A percentile compares a stretch with the other conserved stretches of the same genome.
These are phyloP conservation scores for Camarhynchus parvulus DNA, from an alignment of 2,113 vertebrate species.

Conservation along the genomic window DNA sequence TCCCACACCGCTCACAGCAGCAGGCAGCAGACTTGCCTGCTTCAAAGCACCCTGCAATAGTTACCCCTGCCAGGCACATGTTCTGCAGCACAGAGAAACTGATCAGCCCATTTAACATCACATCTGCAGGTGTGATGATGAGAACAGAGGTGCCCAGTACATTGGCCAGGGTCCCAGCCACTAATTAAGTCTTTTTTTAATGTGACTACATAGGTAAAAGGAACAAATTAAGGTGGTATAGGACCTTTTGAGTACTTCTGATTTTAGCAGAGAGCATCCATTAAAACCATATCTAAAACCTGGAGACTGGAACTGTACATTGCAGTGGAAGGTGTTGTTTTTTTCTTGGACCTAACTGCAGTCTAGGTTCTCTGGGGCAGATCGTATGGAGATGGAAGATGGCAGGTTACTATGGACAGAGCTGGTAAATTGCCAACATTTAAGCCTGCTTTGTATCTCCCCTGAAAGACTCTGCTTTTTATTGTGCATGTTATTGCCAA, in stretches of 20 bases:
- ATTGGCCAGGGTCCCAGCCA: no score
- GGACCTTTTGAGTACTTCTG: neutral
- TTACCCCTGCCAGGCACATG: rapidly evolving
- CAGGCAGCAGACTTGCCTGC: neutral
- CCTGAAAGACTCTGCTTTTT: neutral
- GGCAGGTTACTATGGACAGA: neutral
- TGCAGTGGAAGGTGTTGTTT: neutral
- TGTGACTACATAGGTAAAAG: neutral
- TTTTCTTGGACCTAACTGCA: neutral
- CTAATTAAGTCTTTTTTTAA: neutral
- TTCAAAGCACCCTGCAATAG: neutral
- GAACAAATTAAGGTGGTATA: neutral
- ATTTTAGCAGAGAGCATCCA: neutral
- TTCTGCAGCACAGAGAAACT: neutral
- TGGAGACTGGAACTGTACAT: neutral
- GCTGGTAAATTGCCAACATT: neutral
- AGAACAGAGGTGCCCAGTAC: neutral
- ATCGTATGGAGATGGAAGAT: rapidly evolving
- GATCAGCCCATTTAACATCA: rapidly evolving
- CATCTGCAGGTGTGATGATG: neutral
- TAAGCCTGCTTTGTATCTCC: neutral
- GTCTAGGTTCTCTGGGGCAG: neutral
- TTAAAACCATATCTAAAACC: neutral
- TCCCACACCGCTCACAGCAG: neutral
- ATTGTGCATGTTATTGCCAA: neutral